These are phyloP conservation scores for Triplophysa yarkandensis DNA, from an alignment of 2,797 vertebrate genomes.

Conservation along the genomic window DNA sequence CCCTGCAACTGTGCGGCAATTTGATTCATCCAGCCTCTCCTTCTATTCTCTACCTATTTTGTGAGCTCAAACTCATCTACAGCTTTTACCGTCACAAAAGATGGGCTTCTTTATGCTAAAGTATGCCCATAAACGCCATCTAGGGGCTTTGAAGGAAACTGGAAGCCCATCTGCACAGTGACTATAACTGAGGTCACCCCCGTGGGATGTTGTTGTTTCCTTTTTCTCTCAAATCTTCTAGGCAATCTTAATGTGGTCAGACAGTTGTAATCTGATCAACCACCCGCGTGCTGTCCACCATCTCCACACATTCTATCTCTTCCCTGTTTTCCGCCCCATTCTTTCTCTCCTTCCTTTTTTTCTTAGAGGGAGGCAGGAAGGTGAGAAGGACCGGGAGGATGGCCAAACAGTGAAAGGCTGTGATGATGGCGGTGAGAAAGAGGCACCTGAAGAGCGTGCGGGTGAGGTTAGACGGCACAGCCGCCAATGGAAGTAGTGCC, in stretches of 20 bases:
- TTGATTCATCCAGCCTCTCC: conserved; percentile 25
- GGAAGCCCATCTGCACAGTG: conserved; percentile 19
- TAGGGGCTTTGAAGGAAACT: conserved; percentile 3
- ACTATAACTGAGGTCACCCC: conserved; percentile 17
- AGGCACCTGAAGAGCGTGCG: conserved; percentile 98
- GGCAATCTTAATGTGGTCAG: conserved; percentile 72
- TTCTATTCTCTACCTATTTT: neutral
- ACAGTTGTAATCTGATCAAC: conserved; percentile 99
- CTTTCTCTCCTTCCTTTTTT: conserved; percentile 83
- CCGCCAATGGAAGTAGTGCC: conserved; percentile 91
- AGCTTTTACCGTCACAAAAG: conserved; percentile 32
- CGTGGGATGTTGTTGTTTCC: conserved; percentile 31
- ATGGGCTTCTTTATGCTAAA: conserved; percentile 21
- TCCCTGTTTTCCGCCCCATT: conserved; percentile 84
- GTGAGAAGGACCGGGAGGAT: conserved; percentile 98
- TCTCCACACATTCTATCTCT: conserved; percentile 97
- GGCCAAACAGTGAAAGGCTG: conserved; percentile 96
- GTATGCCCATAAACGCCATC: conserved; percentile 13
- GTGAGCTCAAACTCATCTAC: conserved; percentile 24
- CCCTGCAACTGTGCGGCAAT: conserved; percentile 48
- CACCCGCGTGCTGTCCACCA: conserved; percentile 95
- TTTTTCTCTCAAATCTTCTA: conserved; percentile 53
- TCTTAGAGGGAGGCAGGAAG: conserved; percentile 96
- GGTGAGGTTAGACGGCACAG: conserved; percentile 96
- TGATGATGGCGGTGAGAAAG: conserved; percentile 94